A percentile compares a stretch with the other conserved stretches of the same genome.
Conservation (phyloP, 2,888 invertebrate genomes). For the Lepas anatifera region DNA sequence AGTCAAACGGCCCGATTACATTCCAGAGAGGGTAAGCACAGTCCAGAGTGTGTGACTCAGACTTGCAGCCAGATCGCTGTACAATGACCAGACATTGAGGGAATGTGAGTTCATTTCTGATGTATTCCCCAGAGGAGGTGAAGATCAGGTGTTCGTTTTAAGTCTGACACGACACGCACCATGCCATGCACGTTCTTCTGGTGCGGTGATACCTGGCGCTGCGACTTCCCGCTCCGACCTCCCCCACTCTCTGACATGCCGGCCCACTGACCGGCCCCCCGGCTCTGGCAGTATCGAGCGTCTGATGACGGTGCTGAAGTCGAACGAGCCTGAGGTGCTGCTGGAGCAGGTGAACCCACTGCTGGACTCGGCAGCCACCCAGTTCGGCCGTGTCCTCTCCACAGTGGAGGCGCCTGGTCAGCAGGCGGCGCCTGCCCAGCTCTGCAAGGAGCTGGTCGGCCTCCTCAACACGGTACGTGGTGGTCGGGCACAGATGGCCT, state of each 20-base stretch:
- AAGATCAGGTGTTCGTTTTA: no score
- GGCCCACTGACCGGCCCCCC: no score
- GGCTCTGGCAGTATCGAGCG: not conserved
- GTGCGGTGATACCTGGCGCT: not conserved
- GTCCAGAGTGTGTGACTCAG: not conserved
- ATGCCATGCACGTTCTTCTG: no score
- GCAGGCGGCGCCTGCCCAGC: not conserved
- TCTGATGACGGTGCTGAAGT: constrained; percentile 14
- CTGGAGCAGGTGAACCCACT: constrained; percentile 52
- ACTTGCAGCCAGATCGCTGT: no score
- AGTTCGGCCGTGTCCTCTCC: constrained; percentile 41
- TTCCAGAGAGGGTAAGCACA: no score
- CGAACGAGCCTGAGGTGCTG: constrained; percentile 30
- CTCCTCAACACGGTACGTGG: not conserved
- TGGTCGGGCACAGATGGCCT: not conserved
- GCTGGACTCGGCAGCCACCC: constrained; percentile 48
- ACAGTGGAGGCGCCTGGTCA: constrained; percentile 21
- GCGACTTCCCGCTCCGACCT: no score
- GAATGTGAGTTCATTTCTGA: no score
- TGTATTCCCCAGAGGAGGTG: no score
- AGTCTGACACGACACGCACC: no score
- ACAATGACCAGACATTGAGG: no score
- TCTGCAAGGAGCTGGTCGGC: not conserved
- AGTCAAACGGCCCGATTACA: no score
- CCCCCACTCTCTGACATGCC: no score